Evolutionary conservation across 1,140 invertebrate species (phyloP).

Genomic region (Panagrolaimus sp.): DNA sequence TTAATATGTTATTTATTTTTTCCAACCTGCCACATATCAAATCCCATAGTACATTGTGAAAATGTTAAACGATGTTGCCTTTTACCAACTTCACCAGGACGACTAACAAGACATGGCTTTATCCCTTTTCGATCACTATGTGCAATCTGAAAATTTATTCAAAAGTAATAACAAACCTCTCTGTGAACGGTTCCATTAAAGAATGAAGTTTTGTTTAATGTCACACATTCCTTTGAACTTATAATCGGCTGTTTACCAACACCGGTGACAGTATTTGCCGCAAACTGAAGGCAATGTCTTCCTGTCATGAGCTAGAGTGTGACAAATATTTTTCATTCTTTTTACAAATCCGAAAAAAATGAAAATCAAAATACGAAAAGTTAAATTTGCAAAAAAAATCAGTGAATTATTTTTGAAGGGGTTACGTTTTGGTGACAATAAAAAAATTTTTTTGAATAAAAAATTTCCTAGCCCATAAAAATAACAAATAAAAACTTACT

Average conservation of each 20-base stretch:
- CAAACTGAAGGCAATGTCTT: conserved; percentile 17
- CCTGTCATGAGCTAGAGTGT: conserved; percentile 22
- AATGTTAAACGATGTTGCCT: conserved; percentile 43
- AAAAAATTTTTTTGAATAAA: too few species aligned
- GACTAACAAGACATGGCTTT: conserved; percentile 39
- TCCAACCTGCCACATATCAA: conserved; percentile 57
- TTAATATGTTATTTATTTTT: not conserved
- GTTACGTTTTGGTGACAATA: too few species aligned
- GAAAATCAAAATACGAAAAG: too few species aligned
- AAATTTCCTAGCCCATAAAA: not conserved
- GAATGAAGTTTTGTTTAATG: conserved; percentile 14
- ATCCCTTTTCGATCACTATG: not conserved
- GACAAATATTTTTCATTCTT: not conserved
- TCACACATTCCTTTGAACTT: conserved; percentile 5
- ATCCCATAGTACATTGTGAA: conserved; percentile 51
- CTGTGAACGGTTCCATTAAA: conserved; percentile 29
- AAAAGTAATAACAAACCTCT: conserved; percentile 34
- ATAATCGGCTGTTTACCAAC: conserved; percentile 20
- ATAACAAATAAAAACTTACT: conserved; percentile 60
- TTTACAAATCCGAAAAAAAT: not conserved
- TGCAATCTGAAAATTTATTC: conserved; percentile 42
- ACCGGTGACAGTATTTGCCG: conserved; percentile 20
- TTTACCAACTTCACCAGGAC: conserved; percentile 35
- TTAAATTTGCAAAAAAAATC: too few species aligned
- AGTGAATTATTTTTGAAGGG: too few species aligned